Evolutionary conservation across 2,113 vertebrate genomes (phyloP).

Genomic region (Semnornis frantzii): DNA sequence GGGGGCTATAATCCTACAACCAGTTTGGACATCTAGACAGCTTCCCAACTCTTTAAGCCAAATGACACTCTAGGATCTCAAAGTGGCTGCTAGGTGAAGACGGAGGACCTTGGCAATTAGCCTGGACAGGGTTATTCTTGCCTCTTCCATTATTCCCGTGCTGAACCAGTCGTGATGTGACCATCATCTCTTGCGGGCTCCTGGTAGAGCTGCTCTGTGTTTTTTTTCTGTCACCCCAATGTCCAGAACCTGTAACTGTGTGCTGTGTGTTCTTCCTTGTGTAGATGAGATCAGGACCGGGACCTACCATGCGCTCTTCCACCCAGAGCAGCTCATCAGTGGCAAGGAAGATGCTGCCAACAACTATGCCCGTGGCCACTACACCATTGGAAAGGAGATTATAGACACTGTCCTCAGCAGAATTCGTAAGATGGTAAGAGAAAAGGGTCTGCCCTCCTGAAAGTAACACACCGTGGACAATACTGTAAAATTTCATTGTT

Average conservation of each 20-base stretch:
- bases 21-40: fast-evolving
- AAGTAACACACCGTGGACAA: background rate
- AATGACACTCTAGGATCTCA: background rate
- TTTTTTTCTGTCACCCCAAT: background rate
- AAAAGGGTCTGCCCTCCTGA: background rate
- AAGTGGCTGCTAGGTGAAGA: background rate
- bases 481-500: fast-evolving
- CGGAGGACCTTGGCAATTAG: background rate
- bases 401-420: conserved; percentile 71
- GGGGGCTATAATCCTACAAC: background rate
- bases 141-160: background rate
- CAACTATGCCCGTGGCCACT: conserved; percentile 75
- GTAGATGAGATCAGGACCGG: conserved; percentile 85
- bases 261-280: background rate
- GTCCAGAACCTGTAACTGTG: background rate
- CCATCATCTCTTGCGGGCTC: background rate
- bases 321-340: conserved; percentile 76
- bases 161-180: background rate
- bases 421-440: conserved; percentile 70
- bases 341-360: conserved; percentile 78
- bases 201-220: background rate
- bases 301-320: conserved; percentile 81
- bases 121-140: background rate
- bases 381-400: conserved; percentile 75
- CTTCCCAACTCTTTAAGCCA: background rate